Evolutionary conservation across 2,888 invertebrate species (phyloP).

Genomic region (Drosophila rellima): DNA sequence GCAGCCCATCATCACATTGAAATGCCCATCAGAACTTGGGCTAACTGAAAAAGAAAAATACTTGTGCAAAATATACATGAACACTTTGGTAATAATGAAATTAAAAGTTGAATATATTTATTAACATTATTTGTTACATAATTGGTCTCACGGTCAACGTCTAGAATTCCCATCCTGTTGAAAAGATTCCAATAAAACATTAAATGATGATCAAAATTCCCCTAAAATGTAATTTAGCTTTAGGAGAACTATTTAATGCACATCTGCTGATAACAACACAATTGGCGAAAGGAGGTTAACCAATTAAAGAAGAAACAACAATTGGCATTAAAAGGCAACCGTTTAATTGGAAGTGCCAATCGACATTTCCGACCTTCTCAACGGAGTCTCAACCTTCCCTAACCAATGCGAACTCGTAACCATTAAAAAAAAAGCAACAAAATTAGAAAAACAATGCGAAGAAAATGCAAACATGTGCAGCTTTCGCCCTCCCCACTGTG

Average conservation of each 20-base stretch:
- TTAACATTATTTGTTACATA: too few species aligned
- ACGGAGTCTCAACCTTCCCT: conserved; percentile 1
- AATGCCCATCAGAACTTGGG: not conserved
- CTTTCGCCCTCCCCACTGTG: conserved; percentile 30
- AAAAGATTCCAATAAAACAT: too few species aligned
- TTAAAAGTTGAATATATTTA: too few species aligned
- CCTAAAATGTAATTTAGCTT: not conserved
- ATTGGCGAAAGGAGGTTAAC: conserved; percentile 9
- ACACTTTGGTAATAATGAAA: too few species aligned
- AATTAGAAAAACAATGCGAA: conserved; percentile 30
- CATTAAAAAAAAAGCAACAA: conserved; percentile 24
- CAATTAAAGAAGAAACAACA: conserved; percentile 25
- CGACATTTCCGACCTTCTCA: conserved; percentile 41
- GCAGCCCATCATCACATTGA: conserved; percentile 2
- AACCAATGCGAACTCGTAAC: not conserved
- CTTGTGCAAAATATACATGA: too few species aligned
- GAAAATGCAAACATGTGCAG: conserved; percentile 56
- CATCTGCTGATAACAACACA: conserved; percentile 20
- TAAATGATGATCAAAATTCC: not conserved
- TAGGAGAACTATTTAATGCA: not conserved
- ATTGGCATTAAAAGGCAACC: conserved; percentile 59
- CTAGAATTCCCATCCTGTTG: too few species aligned
- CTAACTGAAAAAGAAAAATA: conserved; percentile 4
- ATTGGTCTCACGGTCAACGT: too few species aligned
- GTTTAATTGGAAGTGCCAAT: conserved; percentile 76